Evolutionary conservation across 1,140 invertebrate species (phyloP).

Genomic region (Drosophila lacteicornis): DNA sequence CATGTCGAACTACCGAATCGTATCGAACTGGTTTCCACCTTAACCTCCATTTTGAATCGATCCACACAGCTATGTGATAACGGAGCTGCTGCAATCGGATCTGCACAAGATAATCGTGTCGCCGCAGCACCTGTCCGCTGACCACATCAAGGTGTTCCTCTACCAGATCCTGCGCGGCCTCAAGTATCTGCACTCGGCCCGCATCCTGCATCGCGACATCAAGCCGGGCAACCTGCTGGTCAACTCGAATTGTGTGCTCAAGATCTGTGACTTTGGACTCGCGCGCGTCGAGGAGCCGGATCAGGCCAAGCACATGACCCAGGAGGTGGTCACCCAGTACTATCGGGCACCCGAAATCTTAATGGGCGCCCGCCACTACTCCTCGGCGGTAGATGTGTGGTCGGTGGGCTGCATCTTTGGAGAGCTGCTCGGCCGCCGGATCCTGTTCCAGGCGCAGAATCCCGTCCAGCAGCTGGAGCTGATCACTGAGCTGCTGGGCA

Average conservation of each 20-base stretch:
- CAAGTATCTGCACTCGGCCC: conserved; percentile 98
- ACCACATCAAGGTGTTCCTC: conserved; percentile 99
- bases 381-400: conserved; percentile 98
- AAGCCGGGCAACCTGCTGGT: conserved; percentile 99
- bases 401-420: conserved; percentile 99
- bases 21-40: conserved; percentile 44
- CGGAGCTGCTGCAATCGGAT: conserved; percentile 99
- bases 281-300: conserved; percentile 97
- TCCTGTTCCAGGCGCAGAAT: conserved; percentile 98
- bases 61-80: conserved; percentile 96
- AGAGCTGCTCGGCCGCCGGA: conserved; percentile 96
- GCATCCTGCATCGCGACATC: conserved; percentile 99
- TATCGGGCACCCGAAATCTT: conserved; percentile 99
- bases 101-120: conserved; percentile 99
- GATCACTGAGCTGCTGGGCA: conserved; percentile 98
- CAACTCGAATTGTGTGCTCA: conserved; percentile 99
- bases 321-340: conserved; percentile 99
- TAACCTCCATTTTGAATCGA: conserved; percentile 21
- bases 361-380: conserved; percentile 99
- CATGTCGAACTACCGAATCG: conserved; percentile 2
- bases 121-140: conserved; percentile 97
- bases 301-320: conserved; percentile 97
- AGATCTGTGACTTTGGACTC: conserved; percentile 99
- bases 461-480: conserved; percentile 98
- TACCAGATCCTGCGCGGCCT: conserved; percentile 99